A percentile compares a stretch with the other conserved stretches of the same genome.
Conservation (phyloP, 2,113 vertebrate genomes). For the Capreolus pygargus region DNA sequence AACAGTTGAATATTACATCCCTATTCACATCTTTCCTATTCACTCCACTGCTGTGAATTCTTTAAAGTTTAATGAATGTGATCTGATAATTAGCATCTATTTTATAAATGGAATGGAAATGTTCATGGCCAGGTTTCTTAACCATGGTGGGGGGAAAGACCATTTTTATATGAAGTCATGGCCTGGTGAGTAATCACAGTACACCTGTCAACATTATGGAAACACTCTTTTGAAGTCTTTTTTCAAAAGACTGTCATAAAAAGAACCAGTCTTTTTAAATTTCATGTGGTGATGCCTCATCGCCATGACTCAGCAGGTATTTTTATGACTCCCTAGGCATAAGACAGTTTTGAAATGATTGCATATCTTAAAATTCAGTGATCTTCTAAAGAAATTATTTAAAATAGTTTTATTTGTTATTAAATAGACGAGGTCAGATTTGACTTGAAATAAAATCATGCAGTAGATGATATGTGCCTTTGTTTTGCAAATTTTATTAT, state of each 20-base stretch:
- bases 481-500: background rate
- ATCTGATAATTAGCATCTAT: slow-evolving; percentile 28
- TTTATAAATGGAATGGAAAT: slow-evolving; percentile 3
- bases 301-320: slow-evolving; percentile 43
- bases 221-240: slow-evolving; percentile 52
- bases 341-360: slow-evolving; percentile 51
- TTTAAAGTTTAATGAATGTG: background rate
- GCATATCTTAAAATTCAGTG: slow-evolving; percentile 51
- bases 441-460: slow-evolving; percentile 5
- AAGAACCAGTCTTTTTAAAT: slow-evolving; percentile 48
- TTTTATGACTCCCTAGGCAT: slow-evolving; percentile 34
- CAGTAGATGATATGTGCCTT: background rate
- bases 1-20: background rate
- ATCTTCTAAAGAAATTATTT: slow-evolving; percentile 34
- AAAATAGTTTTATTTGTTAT: slow-evolving; percentile 49
- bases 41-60: background rate
- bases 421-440: slow-evolving; percentile 14
- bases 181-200: slow-evolving; percentile 44
- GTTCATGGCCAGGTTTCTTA: background rate
- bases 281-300: background rate
- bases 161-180: background rate
- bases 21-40: background rate
- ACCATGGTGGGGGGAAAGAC: background rate
- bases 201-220: slow-evolving; percentile 37
- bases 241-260: slow-evolving; percentile 53